Evolutionary conservation across 2,797 vertebrate genomes (phyloP).

Genomic region (Clamator glandarius): DNA sequence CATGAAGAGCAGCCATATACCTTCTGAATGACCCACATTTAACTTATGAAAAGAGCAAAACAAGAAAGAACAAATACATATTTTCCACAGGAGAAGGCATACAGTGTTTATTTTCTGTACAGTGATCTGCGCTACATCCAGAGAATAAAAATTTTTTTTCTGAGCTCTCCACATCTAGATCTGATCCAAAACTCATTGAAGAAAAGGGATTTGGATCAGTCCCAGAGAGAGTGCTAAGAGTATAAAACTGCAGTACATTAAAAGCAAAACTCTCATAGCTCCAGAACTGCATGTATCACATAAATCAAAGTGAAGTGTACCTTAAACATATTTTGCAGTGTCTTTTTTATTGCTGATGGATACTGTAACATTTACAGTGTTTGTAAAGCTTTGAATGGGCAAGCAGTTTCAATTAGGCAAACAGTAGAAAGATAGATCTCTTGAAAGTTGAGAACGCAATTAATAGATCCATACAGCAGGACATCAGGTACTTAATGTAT

Average conservation of each 20-base stretch:
- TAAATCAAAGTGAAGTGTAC: conserved; percentile 57
- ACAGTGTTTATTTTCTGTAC: conserved; percentile 43
- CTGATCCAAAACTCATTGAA: conserved; percentile 45
- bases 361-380: not conserved
- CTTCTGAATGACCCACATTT: conserved; percentile 63
- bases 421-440: not conserved
- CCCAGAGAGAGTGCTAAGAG: conserved; percentile 66
- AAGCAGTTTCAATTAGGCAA: not conserved
- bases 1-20: conserved; percentile 33
- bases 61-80: conserved; percentile 49
- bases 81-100: conserved; percentile 40
- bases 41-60: conserved; percentile 34
- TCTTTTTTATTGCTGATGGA: conserved; percentile 6
- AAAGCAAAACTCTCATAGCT: conserved; percentile 49
- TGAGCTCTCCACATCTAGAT: conserved; percentile 23
- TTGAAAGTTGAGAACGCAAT: not conserved
- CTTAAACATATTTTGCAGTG: conserved; percentile 5
- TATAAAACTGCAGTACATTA: conserved; percentile 41
- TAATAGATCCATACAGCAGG: not conserved
- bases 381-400: not conserved
- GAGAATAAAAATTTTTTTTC: conserved; percentile 18
- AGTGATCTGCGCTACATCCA: conserved; percentile 36
- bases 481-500: not conserved
- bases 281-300: conserved; percentile 10
- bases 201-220: conserved; percentile 47